Percentiles rank a stretch among this genome's conserved stretches.
These are phyloP conservation scores for Rhagoletis zephyria DNA, from an alignment of 1,140 invertebrate species.

Conservation along the genomic window DNA sequence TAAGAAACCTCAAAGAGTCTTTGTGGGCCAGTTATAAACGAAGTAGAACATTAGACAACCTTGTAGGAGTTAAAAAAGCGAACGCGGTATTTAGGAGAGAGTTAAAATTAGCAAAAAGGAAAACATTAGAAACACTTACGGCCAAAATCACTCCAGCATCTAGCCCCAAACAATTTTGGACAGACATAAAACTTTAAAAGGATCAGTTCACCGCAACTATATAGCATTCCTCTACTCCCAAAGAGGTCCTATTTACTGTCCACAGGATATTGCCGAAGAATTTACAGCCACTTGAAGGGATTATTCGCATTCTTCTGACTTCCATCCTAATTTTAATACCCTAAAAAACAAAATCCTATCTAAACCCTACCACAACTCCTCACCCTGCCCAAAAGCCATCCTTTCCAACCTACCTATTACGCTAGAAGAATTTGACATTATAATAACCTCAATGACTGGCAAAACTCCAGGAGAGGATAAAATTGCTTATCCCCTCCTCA, in stretches of 20 bases:
- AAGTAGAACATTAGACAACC: not conserved
- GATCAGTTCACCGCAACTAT: not conserved
- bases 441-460: not conserved
- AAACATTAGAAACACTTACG: not conserved
- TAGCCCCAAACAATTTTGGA: not conserved
- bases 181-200: not conserved
- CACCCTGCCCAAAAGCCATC: not conserved
- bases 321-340: not conserved
- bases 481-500: not conserved
- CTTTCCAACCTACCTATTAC: not conserved
- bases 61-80: not conserved
- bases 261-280: not conserved
- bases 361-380: slow-evolving; percentile 1
- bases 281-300: not conserved
- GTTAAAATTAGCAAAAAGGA: not conserved
- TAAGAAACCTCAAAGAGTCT: not conserved
- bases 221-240: not conserved
- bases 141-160: not conserved
- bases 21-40: not conserved
- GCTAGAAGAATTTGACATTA: not conserved
- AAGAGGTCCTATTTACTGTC: too few species aligned
- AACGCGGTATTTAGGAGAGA: slow-evolving; percentile 38
- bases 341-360: not conserved
- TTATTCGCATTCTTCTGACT: not conserved
- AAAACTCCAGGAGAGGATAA: not conserved